A percentile compares a stretch with the other conserved stretches of the same genome.
phyloP scores from a whole-genome alignment of 2,888 invertebrate species.

The Metalampra italica region DNA sequence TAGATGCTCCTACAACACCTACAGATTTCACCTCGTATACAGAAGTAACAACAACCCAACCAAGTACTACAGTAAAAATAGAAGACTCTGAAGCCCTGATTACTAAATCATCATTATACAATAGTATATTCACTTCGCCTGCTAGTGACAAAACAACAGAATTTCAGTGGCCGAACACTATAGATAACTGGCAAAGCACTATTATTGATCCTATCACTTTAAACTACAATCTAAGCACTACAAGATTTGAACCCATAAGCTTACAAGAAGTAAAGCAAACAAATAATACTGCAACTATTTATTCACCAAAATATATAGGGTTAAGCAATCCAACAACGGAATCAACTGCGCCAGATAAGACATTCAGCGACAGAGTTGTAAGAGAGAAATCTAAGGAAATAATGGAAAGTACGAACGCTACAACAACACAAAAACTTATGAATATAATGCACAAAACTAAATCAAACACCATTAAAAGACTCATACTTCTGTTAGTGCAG shows the following conservation, averaged over 20 bases:
- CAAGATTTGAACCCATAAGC: slow-evolving; percentile 38
- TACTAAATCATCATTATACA: slow-evolving; percentile 43
- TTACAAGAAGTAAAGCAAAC: slow-evolving; percentile 43
- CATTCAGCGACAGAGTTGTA: slow-evolving; percentile 82
- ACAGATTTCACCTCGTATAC: slow-evolving; percentile 46
- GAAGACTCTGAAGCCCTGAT: slow-evolving; percentile 42
- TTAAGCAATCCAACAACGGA: slow-evolving; percentile 52
- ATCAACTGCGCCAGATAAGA: slow-evolving; percentile 46
- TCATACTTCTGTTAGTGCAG: slow-evolving; percentile 87
- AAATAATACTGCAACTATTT: slow-evolving; percentile 43
- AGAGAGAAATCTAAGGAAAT: slow-evolving; percentile 84
- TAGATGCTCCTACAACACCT: slow-evolving; percentile 57
- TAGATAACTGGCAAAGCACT: slow-evolving; percentile 82
- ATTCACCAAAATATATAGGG: slow-evolving; percentile 39
- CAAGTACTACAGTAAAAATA: slow-evolving; percentile 38
- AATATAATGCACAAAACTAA: slow-evolving; percentile 90
- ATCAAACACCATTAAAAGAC: slow-evolving; percentile 85
- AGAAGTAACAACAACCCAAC: slow-evolving; percentile 44
- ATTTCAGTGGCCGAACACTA: slow-evolving; percentile 69
- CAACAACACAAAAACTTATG: slow-evolving; percentile 85
- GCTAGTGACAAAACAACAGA: slow-evolving; percentile 66
- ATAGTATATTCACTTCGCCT: slow-evolving; percentile 57
- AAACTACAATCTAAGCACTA: slow-evolving; percentile 80
- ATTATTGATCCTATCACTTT: slow-evolving; percentile 85
- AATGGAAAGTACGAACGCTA: slow-evolving; percentile 86